phyloP scores from a whole-genome alignment of 2,113 vertebrate species.

The Cinclus mexicanus region DNA sequence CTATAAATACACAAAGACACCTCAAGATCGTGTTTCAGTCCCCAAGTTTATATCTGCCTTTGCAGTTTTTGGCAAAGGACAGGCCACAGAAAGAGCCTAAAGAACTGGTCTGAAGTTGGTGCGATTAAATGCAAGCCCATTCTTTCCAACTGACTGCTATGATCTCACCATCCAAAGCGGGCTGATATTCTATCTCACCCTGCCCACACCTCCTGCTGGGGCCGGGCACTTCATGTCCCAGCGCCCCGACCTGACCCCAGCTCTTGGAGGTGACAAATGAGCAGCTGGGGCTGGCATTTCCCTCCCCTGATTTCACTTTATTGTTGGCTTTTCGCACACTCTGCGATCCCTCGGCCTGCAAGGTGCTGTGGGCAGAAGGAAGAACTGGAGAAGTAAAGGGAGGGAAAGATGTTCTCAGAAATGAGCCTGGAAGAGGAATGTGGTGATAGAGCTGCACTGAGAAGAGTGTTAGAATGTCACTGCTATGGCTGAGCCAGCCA shows the following conservation, averaged over 20 bases:
- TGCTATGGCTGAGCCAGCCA: not conserved
- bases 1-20: not conserved
- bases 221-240: not conserved
- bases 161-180: not conserved
- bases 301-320: not conserved
- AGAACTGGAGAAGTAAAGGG: not conserved
- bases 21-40: not conserved
- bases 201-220: not conserved
- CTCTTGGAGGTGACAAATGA: not conserved
- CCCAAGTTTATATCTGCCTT: not conserved
- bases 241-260: not conserved
- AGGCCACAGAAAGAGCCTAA: not conserved
- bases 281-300: not conserved
- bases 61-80: not conserved
- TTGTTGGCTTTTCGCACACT: not conserved
- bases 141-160: not conserved
- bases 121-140: not conserved
- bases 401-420: not conserved
- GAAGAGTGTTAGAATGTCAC: not conserved
- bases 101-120: not conserved
- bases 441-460: not conserved
- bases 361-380: not conserved
- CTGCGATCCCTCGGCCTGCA: rapidly evolving
- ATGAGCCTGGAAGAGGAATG: not conserved
- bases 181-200: not conserved